Base-by-base conservation (phyloP, 1,140 invertebrate genomes). In the Pseudomyrmex sp. region DNA sequence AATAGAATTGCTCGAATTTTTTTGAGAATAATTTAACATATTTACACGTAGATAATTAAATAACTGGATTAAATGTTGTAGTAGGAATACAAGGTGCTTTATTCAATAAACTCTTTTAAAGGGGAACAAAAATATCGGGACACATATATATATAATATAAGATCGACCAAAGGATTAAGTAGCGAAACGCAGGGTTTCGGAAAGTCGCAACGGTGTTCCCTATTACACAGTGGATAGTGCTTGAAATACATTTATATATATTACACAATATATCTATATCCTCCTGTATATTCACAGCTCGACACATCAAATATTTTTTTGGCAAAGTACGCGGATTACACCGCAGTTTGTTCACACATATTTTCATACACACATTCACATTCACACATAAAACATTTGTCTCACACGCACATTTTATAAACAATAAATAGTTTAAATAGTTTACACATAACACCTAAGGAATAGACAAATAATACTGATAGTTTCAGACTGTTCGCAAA, bases 381-480 rank as follows among this genome's bases (percentile, higher is more conserved):
- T n/a, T 65, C 48, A 56, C 65, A 86, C 82, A 54, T 48, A 13
- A 35, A 35, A 35, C 35, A 35, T 35, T 5, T 35, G 35, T 35
- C 35, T 35, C 35, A 35, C 35, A 35, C 35, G 35, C 35, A 35
- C 35, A 35, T 35, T 35, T 83, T 75, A 84, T 44, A 7, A 83
- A 82, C 61, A 72, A 79, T 82, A 59, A 69, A 62, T 20, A 76
- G 26, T 48, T 73, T 59, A 52, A 66, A 63, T 82, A 69, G n/a
- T 18, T 50, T 59, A 66, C 61, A n/a, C 26, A 26, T 79, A 85
- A 88, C 87, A 88, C 66, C 82, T 85, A 87, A 46, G 59, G 76
- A 85, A 88, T 50, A 72, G 74, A 77, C 35, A 83, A 83, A 84
- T 88, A 91, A 89, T 89, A 91, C 88, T 88, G 86, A 88, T 82